Conservation (phyloP, 2,888 invertebrate species). For the Chironomus tentans region DNA sequence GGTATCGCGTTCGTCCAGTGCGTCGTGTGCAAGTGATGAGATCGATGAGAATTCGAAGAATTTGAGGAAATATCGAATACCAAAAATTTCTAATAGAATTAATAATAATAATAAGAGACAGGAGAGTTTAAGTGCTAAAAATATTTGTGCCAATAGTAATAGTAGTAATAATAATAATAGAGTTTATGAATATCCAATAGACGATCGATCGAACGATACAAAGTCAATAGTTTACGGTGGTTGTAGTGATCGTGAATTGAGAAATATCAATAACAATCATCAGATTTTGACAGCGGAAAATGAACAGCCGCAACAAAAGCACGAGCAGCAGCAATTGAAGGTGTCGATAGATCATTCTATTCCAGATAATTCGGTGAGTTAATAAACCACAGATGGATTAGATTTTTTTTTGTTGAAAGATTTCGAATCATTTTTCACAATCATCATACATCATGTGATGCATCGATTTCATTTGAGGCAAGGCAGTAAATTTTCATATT, state of each 20-base stretch:
- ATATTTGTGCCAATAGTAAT: neutral
- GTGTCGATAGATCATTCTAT: neutral
- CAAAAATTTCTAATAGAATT: constrained; percentile 15
- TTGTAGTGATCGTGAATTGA: too few species aligned
- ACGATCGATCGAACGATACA: neutral
- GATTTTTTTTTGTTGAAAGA: too few species aligned
- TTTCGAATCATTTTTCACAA: too few species aligned
- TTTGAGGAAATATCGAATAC: constrained; percentile 14
- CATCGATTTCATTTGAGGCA: too few species aligned
- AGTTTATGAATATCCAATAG: neutral
- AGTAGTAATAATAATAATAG: too few species aligned
- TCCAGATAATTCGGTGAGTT: constrained; percentile 20
- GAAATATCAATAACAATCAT: too few species aligned
- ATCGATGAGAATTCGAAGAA: constrained; percentile 2
- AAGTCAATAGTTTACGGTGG: neutral
- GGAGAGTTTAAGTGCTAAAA: neutral
- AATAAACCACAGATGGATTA: too few species aligned
- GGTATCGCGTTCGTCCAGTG: constrained; percentile 13
- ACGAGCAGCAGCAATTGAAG: neutral
- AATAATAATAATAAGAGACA: constrained; percentile 8
- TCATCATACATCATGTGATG: too few species aligned
- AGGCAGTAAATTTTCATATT: too few species aligned
- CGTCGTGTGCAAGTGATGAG: constrained; percentile 19
- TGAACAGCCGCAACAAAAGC: neutral
- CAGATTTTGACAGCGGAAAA: neutral